phyloP scores from a whole-genome alignment of 2,888 invertebrate species.

The Brachyopa scutellaris region DNA sequence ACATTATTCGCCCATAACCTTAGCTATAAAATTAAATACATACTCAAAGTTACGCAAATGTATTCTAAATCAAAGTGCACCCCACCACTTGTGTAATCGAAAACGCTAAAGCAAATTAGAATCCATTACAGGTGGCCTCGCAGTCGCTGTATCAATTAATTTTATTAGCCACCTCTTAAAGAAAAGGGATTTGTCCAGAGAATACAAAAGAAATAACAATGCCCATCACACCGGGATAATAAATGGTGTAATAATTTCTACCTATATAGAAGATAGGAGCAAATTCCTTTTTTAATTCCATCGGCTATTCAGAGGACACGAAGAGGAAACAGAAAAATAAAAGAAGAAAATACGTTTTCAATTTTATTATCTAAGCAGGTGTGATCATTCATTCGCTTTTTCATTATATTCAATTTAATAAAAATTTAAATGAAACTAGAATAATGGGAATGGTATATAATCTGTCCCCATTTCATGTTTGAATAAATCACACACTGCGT shows the following conservation, averaged over 20 bases:
- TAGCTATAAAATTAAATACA: not conserved
- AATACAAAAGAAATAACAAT: not conserved
- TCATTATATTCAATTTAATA: not conserved
- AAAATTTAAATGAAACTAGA: not conserved
- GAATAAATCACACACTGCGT: too few relatives aligned
- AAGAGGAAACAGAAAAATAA: not conserved
- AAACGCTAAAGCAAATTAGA: constrained; percentile 21
- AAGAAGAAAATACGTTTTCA: not conserved
- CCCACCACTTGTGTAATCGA: not conserved
- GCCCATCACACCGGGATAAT: not conserved
- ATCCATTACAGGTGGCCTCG: constrained; percentile 9
- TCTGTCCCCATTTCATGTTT: too few relatives aligned
- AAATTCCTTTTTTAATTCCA: not conserved
- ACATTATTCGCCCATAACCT: not conserved
- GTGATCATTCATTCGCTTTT: not conserved
- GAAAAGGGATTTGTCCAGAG: not conserved
- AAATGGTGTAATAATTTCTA: not conserved
- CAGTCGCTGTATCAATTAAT: constrained; percentile 26
- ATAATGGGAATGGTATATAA: too few relatives aligned
- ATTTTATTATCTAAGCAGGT: too few relatives aligned
- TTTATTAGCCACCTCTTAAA: constrained; percentile 13
- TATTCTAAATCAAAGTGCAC: not conserved
- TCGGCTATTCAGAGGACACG: not conserved
- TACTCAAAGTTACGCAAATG: not conserved
- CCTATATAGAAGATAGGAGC: too few relatives aligned